Base-by-base conservation (phyloP, 2,113 vertebrate species). In the Grammomys dolichurus region DNA sequence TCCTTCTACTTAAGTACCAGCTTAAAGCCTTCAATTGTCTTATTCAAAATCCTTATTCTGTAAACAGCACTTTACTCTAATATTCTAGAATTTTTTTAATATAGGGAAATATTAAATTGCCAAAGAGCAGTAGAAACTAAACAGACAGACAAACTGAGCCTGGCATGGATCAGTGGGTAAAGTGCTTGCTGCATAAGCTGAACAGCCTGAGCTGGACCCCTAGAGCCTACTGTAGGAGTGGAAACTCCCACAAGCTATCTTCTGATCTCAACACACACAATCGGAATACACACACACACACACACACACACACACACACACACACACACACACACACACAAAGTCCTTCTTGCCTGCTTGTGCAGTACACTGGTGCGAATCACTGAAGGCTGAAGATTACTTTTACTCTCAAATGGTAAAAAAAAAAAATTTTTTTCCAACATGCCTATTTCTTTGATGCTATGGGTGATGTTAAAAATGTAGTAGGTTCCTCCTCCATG, bases 11-110 rank as follows among this genome's bases (percentile, higher is more conserved):
- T 19, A 26, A 60, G 85, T 56, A 54, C 17, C 60, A 78, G 43
- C 17, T 89, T 14, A 40, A 80, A 78, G 51, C 28, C 51, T 81
- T 4, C 33, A 58, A 17, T 24, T 40, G 40, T 70, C 89, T 87
- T 28, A 87, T 0, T 93, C 65, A 19, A 82, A 90, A 63, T 82
- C 17, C 87, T 43, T 67, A 28, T 56, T 40, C 20, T 90, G 33
- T 31, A 69, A 69, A 43, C 1, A 86, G n/a, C 58, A 92, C 16
- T 56, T 85, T 90, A 22, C 63, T 31, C 54, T 81, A 81, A 81
- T 58, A 81, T 67, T 43, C 58, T 43, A 63, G 81, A 46, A 16
- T 46, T 65, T 43, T 84, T 97, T 94, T 97, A 78, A 69, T 91
- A 90, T 28, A 58, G 33, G 60, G 46, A 89, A 89, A 54, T 90